Percentiles rank a stretch among this genome's conserved stretches.
Conservation (phyloP, 2,888 invertebrate genomes). For the Scaptodrosophila latifasciaeformis region DNA sequence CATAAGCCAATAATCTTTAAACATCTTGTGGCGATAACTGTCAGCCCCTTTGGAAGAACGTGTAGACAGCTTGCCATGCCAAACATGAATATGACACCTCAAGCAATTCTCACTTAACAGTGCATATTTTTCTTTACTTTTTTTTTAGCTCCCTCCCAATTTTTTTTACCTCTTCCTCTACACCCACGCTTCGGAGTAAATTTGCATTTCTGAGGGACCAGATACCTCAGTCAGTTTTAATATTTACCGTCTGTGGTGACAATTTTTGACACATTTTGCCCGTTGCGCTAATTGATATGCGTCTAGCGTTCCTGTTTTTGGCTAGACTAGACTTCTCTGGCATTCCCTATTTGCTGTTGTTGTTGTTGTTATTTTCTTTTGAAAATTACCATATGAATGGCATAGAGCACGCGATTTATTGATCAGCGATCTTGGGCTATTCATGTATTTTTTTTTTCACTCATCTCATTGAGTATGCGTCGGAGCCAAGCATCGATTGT, state of each 20-base stretch:
- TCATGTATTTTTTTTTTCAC: no score
- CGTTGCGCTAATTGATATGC: slow-evolving; percentile 6
- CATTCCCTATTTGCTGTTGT: neutral
- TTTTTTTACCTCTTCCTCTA: neutral
- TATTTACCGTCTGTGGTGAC: slow-evolving; percentile 20
- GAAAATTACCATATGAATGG: no score
- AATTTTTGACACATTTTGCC: slow-evolving; percentile 14
- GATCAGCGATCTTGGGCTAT: no score
- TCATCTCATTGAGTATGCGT: no score
- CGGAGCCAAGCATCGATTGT: no score
- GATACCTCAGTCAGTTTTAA: no score
- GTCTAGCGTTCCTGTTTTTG: neutral
- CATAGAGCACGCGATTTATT: no score
- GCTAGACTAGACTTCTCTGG: no score
- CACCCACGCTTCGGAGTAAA: slow-evolving; percentile 4
- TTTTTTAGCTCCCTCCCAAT: neutral
- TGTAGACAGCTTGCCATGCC: no score
- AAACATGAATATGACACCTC: neutral
- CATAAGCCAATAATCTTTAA: slow-evolving; percentile 55
- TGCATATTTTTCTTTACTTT: neutral
- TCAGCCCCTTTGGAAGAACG: neutral
- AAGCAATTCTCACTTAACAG: no score
- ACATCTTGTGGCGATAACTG: slow-evolving; percentile 25
- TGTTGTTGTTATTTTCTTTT: neutral
- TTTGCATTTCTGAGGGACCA: slow-evolving; percentile 27